Percentiles rank a stretch among this genome's conserved stretches.
phyloP scores from a whole-genome alignment of 2,888 invertebrate genomes.

The Ormyrus rosae region DNA sequence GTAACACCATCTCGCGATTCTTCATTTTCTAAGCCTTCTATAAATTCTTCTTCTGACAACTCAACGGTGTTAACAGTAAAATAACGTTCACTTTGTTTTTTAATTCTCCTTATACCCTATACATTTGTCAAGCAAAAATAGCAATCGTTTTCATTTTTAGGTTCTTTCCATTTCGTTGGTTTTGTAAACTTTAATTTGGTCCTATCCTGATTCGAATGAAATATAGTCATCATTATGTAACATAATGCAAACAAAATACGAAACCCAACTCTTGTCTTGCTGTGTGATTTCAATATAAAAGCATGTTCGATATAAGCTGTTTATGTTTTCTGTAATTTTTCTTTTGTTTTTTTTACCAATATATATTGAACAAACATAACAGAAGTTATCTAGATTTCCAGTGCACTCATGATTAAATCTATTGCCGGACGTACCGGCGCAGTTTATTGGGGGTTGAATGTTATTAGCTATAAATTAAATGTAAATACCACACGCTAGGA shows the following conservation, averaged over 20 bases:
- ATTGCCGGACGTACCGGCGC: not conserved
- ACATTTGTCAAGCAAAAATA: not conserved
- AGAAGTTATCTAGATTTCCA: slow-evolving; percentile 13
- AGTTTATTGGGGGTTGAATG: not conserved
- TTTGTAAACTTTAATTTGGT: slow-evolving; percentile 5
- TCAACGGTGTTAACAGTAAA: too few relatives aligned
- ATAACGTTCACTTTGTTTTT: too few relatives aligned
- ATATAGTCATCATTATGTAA: not conserved
- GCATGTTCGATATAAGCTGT: not conserved
- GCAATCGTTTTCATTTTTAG: slow-evolving; percentile 2
- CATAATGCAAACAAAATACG: not conserved
- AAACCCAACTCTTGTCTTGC: not conserved
- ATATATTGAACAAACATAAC: slow-evolving; percentile 1
- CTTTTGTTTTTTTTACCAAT: not conserved
- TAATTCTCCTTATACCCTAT: not conserved
- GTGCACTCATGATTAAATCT: not conserved
- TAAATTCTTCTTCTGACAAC: too few relatives aligned
- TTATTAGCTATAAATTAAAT: not conserved
- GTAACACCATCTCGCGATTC: too few relatives aligned
- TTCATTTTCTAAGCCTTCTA: too few relatives aligned
- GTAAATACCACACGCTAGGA: slow-evolving; percentile 5
- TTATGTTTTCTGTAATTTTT: slow-evolving; percentile 14
- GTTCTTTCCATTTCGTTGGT: slow-evolving; percentile 5
- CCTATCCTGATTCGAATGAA: not conserved
- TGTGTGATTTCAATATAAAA: not conserved